phyloP scores from a whole-genome alignment of 2,113 vertebrate species.

The Genyomyrus donnyi region DNA sequence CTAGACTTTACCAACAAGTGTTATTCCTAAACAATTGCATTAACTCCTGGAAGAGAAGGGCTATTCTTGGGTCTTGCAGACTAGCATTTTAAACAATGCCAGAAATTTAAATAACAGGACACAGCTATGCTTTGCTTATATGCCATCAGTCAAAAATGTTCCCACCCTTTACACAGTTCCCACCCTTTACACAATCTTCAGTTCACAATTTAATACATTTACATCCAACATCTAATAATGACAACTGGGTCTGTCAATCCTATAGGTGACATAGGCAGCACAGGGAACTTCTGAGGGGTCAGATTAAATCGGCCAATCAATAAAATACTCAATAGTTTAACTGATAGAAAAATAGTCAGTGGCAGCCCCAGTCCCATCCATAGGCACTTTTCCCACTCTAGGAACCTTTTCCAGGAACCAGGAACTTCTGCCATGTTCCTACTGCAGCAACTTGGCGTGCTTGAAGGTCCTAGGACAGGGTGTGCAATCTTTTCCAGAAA shows the following conservation, averaged over 20 bases:
- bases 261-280: not conserved
- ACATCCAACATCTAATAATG: not conserved
- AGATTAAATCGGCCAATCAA: too few relatives aligned
- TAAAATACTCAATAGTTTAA: not conserved
- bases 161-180: not conserved
- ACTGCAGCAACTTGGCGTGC: not conserved
- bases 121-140: not conserved
- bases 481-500: too few relatives aligned
- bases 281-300: not conserved
- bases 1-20: not conserved
- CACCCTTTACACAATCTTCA: not conserved
- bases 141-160: not conserved
- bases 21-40: not conserved
- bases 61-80: not conserved
- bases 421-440: not conserved
- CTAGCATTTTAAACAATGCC: not conserved
- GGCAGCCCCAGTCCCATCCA: not conserved
- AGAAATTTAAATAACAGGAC: not conserved
- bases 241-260: not conserved
- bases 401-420: not conserved
- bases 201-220: not conserved
- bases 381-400: not conserved
- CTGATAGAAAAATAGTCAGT: not conserved
- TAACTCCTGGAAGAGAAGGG: not conserved
- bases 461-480: not conserved